A percentile compares a stretch with the other conserved stretches of the same genome.
These are phyloP conservation scores for Drosophila paulistorum DNA, from an alignment of 1,140 invertebrate species.

Conservation along the genomic window DNA sequence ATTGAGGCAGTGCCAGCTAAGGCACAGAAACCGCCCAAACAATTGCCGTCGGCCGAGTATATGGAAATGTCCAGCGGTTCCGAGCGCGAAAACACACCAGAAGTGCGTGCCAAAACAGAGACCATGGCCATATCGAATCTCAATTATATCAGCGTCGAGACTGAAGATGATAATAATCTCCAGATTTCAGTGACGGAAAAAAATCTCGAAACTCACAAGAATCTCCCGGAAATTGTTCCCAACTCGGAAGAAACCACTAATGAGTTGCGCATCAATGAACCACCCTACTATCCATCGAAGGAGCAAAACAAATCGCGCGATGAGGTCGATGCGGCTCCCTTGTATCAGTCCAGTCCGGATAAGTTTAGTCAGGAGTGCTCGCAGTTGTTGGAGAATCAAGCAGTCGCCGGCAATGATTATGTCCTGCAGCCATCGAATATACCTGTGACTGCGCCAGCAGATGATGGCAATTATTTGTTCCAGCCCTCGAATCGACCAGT, in stretches of 20 bases:
- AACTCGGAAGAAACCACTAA: constrained; percentile 69
- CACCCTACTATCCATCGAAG: constrained; percentile 81
- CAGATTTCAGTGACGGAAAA: constrained; percentile 67
- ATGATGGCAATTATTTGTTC: constrained; percentile 84
- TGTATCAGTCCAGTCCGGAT: constrained; percentile 57
- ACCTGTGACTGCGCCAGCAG: constrained; percentile 43
- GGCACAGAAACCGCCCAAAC: constrained; percentile 43
- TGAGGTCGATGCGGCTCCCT: constrained; percentile 59
- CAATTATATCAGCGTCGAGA: constrained; percentile 81
- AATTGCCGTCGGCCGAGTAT: constrained; percentile 68
- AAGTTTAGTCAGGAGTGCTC: constrained; percentile 82
- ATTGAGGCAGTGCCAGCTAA: constrained; percentile 65
- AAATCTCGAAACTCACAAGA: constrained; percentile 69
- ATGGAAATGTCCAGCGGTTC: constrained; percentile 83
- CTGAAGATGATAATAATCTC: constrained; percentile 77
- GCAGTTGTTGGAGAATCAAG: constrained; percentile 73
- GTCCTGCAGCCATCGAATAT: constrained; percentile 81
- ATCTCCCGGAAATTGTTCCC: constrained; percentile 43
- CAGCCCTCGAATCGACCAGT: constrained; percentile 86
- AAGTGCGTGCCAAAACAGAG: constrained; percentile 61
- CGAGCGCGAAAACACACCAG: constrained; percentile 73
- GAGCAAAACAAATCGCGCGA: constrained; percentile 70
- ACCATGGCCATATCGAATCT: constrained; percentile 80
- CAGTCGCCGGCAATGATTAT: constrained; percentile 73
- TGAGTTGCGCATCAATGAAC: constrained; percentile 77